Conservation (phyloP, 2,113 vertebrate species). For the Chlamydotis undulata region DNA sequence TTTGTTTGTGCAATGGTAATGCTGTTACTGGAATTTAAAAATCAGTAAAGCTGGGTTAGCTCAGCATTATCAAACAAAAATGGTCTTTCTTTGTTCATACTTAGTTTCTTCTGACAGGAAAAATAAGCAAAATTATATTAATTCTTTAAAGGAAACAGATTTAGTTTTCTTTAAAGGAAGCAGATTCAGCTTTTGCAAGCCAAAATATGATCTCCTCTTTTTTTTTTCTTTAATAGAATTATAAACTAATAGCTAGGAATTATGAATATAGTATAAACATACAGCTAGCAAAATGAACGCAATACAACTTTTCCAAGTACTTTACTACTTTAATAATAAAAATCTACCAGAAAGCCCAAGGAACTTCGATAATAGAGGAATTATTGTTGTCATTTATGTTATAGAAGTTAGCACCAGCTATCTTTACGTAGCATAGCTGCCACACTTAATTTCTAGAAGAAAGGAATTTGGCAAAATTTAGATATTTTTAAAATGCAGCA, state of each 20-base stretch:
- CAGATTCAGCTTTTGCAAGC: neutral
- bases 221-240: neutral
- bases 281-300: neutral
- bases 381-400: neutral
- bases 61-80: neutral
- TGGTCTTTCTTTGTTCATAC: neutral
- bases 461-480: neutral
- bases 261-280: neutral
- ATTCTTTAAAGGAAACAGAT: neutral
- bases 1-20: neutral
- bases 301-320: neutral
- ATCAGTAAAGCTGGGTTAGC: neutral
- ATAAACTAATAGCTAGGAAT: neutral
- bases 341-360: neutral
- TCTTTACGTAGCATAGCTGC: neutral
- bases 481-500: neutral
- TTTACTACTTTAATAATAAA: neutral
- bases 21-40: neutral
- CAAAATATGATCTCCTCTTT: neutral
- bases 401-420: neutral
- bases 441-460: neutral
- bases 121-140: neutral
- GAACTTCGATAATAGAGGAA: neutral
- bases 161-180: no score
- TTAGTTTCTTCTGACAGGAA: neutral